Evolutionary conservation across 2,888 invertebrate genomes (phyloP).

Genomic region (Apamea crenata): DNA sequence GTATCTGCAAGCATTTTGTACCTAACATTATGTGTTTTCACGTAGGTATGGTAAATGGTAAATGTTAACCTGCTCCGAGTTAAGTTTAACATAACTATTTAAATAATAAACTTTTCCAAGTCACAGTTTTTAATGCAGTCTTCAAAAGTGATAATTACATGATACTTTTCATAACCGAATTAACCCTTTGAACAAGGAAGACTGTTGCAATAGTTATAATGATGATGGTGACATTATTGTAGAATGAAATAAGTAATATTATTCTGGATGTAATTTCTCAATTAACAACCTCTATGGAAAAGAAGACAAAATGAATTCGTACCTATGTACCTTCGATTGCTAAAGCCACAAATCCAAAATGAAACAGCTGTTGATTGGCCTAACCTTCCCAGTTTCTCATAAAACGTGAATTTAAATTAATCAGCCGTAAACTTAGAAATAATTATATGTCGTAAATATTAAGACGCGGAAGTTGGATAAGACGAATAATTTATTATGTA

Average conservation of each 20-base stretch:
- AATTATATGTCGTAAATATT: conserved; percentile 46
- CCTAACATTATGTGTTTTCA: conserved; percentile 8
- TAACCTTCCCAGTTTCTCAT: conserved; percentile 26
- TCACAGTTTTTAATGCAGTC: not conserved
- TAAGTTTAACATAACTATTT: not conserved
- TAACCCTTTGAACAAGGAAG: too few relatives aligned
- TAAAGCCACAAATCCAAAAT: not conserved
- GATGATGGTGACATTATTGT: too few relatives aligned
- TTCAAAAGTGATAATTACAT: too few relatives aligned
- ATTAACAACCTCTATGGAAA: too few relatives aligned
- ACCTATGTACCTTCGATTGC: not conserved
- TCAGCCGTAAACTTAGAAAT: conserved; percentile 28
- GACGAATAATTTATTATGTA: conserved; percentile 32
- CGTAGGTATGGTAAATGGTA: not conserved
- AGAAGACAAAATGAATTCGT: too few relatives aligned
- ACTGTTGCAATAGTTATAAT: too few relatives aligned
- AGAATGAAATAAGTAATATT: too few relatives aligned
- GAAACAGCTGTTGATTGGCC: not conserved
- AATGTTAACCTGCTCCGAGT: not conserved
- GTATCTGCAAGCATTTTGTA: conserved; percentile 6
- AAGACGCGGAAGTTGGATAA: conserved; percentile 48
- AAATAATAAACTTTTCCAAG: too few relatives aligned
- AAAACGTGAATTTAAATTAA: conserved; percentile 43
- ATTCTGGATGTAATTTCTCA: too few relatives aligned
- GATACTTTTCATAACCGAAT: too few relatives aligned